phyloP scores from a whole-genome alignment of 2,113 vertebrate genomes.

The Otocyon megalotis region DNA sequence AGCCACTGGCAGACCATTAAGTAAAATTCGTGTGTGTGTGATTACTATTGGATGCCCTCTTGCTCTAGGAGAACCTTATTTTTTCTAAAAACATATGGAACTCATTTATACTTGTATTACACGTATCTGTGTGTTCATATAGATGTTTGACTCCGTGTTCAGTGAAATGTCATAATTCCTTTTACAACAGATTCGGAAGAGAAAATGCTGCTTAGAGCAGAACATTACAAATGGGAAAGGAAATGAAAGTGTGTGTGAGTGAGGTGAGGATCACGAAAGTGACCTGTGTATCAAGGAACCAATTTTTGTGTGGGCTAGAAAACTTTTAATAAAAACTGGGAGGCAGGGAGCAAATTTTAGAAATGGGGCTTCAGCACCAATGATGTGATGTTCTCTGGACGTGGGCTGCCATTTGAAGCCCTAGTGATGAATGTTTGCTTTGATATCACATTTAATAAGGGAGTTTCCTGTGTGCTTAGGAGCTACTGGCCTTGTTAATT shows the following conservation, averaged over 20 bases:
- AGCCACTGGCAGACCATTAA: constrained; percentile 53
- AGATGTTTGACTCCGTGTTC: constrained; percentile 70
- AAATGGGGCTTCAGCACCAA: background rate
- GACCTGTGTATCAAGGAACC: background rate
- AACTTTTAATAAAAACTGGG: constrained; percentile 13
- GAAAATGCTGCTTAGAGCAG: constrained; percentile 49
- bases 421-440: background rate
- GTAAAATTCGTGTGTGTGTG: constrained; percentile 52
- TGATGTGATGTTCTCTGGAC: background rate
- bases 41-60: constrained; percentile 66
- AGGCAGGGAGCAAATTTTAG: background rate
- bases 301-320: constrained; percentile 2
- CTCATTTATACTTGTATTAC: constrained; percentile 70
- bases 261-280: background rate
- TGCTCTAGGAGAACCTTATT: constrained; percentile 13
- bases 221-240: constrained; percentile 53
- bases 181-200: constrained; percentile 46
- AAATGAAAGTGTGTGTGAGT: constrained; percentile 53
- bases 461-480: background rate
- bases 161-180: constrained; percentile 74
- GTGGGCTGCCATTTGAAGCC: background rate
- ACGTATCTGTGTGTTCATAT: constrained; percentile 59
- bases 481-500: background rate
- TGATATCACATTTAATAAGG: background rate
- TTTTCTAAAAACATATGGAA: constrained; percentile 71